Base-by-base conservation (phyloP, 2,113 vertebrate genomes). In the Connochaetes taurinus region DNA sequence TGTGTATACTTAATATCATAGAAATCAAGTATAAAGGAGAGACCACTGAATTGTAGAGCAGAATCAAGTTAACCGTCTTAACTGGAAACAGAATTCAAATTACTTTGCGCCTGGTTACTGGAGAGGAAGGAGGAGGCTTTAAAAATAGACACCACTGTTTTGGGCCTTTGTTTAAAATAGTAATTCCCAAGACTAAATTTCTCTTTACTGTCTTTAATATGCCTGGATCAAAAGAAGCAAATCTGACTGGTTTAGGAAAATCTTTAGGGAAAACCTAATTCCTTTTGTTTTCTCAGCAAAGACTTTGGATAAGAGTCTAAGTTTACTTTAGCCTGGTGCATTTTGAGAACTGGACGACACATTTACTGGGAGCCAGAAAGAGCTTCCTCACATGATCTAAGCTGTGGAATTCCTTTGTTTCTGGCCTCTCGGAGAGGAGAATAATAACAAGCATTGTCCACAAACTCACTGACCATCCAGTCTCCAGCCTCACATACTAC, bases 321-420 rank as follows among this genome's bases (percentile, higher is more conserved):
- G 90, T 97, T 85, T 97, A 80, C 96, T 95, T 93, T 78, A 93
- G 95, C 45, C 58, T 93, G 74, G 74, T 78, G 91, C 43, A 17
- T 91, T 98, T 92, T 88, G 92, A 94, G 94, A 95, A 89, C 58
- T 83, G 76, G 17, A 92, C 4, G 43, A 82, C 92, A 97, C 82
- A 67, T 84, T 95, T 88, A 62, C 85, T 74, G 45, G 58, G 91
- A 97, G 81, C 87, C 87, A 87, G 93, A 93, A 90, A 91, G 87
- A 93, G 67, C 94, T 94, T 74, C 83, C 64, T 95, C 88, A 76
- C 88, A 93, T 64, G 67, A 76, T 85, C 94, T 92, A 81, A 94
- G 90, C 95, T 96, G 93, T 87, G 91, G 94, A 88, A 96, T 94
- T 83, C 76, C 82, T 98, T 97, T 98, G 98, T 97, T 95, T 97